A percentile compares a stretch with the other conserved stretches of the same genome.
phyloP scores from a whole-genome alignment of 2,113 vertebrate genomes.

The Oreamnos americanus region DNA sequence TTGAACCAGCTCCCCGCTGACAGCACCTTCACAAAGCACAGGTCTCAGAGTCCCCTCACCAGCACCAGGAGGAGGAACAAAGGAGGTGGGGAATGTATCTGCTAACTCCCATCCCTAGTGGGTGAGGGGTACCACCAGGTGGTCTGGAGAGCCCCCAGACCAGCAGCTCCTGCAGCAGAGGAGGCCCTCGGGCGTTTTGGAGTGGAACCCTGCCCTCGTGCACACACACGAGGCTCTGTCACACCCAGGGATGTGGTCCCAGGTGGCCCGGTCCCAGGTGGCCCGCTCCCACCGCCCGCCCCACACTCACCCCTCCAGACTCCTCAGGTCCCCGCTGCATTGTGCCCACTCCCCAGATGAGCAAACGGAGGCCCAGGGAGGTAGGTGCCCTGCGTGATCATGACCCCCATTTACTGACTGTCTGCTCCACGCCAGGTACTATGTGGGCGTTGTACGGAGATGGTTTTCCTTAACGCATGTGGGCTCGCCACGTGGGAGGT shows the following conservation, averaged over 20 bases:
- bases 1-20: neutral
- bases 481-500: neutral
- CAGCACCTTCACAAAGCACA: neutral
- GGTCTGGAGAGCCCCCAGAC: neutral
- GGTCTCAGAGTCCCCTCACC: neutral
- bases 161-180: neutral
- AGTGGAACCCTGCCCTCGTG: fast-evolving
- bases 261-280: neutral
- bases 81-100: neutral
- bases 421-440: neutral
- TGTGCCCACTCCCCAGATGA: neutral
- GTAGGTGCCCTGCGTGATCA: too few species aligned
- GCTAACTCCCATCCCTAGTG: too few species aligned
- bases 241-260: fast-evolving
- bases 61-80: neutral
- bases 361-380: neutral
- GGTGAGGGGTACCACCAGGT: too few species aligned
- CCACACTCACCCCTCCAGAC: neutral
- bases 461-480: neutral
- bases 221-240: fast-evolving
- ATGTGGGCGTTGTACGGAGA: fast-evolving
- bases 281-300: neutral
- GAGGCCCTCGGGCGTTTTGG: fast-evolving
- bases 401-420: neutral
- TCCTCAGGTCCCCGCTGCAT: too few species aligned